Conservation (phyloP, 2,113 vertebrate species). For the Delphinus delphis region DNA sequence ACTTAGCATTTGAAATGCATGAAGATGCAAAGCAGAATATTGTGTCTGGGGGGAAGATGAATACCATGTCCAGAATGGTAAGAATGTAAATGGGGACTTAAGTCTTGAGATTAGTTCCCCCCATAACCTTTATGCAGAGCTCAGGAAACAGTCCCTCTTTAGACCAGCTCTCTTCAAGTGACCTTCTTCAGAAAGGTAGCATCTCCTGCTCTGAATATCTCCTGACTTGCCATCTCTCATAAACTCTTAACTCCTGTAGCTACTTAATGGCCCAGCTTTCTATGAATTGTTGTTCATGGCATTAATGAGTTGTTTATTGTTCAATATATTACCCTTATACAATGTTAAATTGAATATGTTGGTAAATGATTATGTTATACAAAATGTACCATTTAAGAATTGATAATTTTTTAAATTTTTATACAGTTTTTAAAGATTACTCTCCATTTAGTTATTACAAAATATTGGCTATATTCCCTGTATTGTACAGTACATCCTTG, state of each 20-base stretch:
- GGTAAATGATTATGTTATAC: neutral
- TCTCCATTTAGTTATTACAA: neutral
- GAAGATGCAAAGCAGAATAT: slow-evolving; percentile 4
- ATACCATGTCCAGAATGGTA: slow-evolving; percentile 12
- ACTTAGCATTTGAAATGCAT: slow-evolving; percentile 78
- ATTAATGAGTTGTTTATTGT: neutral
- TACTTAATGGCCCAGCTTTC: neutral
- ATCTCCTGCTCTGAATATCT: neutral
- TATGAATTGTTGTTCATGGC: neutral
- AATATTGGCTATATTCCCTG: no score
- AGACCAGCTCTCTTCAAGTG: neutral
- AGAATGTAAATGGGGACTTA: neutral
- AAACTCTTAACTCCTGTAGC: neutral
- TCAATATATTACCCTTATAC: neutral
- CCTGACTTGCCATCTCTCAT: neutral
- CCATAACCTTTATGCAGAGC: neutral
- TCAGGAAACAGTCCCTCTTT: neutral
- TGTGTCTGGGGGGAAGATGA: neutral
- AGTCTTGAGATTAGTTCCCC: neutral
- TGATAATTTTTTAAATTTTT: neutral
- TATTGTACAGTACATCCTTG: neutral
- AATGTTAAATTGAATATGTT: neutral
- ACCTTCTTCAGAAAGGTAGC: neutral
- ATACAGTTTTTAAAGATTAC: neutral
- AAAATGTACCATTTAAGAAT: neutral